Base-by-base conservation (phyloP, 2,888 invertebrate genomes). In the Nomada flava region DNA sequence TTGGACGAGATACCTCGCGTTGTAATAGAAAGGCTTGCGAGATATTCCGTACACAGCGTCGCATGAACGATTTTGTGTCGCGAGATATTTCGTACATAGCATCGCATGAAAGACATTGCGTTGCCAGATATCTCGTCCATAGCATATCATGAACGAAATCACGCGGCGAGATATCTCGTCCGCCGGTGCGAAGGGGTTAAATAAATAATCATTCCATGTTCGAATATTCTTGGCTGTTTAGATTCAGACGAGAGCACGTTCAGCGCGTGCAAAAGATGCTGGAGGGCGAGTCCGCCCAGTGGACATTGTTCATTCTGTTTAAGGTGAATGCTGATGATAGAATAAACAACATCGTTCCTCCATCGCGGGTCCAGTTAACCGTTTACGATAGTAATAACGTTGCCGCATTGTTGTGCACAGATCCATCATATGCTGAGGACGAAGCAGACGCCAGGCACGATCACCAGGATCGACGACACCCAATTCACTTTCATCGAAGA, bases 271-370 rank as follows among this genome's bases (percentile, higher is more conserved):
- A 73, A 42, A 63, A 44, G 0, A 63, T 65, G 10, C 69, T 89
- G 59, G 92, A 92, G 74, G 80, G 63, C 11, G 90, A 92, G 59
- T 90, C 92, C 9, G 84, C 91, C 80, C 76, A 85, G 0, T 90
- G 91, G 90, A 86, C 91, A 64, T 71, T 92, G n/a, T 91, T 89
- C 75, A 91, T 92, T 67, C 85, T 92, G 1, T 92, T 91, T 68
- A 92, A 92, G 75, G 91, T 91, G 87, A 50, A n/a, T n/a, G 15
- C 2, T 5, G 36, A 11, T 4, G 13, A 13, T 10, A 10, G 9
- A 2, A 9, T n/a, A 29, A 0, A 10, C 2, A 15, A 15, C 47
- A 10, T 47, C 15, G 13, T 4, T 1, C 0, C 13, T 4, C 47
- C 47, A 1, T 47, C 15, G 47, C 47, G 15, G 13, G 0, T 3